phyloP scores from a whole-genome alignment of 2,888 invertebrate genomes.

The Epistrophe eligans region DNA sequence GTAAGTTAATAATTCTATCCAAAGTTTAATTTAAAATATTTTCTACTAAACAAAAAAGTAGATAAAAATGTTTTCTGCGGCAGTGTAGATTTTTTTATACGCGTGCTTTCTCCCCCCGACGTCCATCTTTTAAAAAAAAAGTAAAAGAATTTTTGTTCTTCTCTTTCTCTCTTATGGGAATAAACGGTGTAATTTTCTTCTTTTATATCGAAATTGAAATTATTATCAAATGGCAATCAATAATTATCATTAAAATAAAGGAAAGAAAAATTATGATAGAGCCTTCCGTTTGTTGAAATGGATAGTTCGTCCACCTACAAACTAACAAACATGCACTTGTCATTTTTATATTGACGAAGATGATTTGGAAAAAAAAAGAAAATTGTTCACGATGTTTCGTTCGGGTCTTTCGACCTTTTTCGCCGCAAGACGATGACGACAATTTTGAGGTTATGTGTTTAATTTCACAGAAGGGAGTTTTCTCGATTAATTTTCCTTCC shows the following conservation, averaged over 20 bases:
- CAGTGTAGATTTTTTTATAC: conserved; percentile 64
- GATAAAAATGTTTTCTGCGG: conserved; percentile 45
- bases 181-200: conserved; percentile 24
- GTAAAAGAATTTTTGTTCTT: conserved; percentile 20
- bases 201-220: conserved; percentile 37
- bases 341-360: neutral
- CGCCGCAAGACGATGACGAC: conserved; percentile 51
- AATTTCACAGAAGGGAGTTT: conserved; percentile 55
- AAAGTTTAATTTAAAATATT: conserved; percentile 37
- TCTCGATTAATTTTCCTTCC: conserved; percentile 42
- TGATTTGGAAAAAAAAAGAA: neutral
- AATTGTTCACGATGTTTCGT: conserved; percentile 15
- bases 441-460: conserved; percentile 65
- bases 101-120: conserved; percentile 78
- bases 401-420: conserved; percentile 8
- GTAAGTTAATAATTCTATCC: conserved; percentile 78
- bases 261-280: conserved; percentile 35
- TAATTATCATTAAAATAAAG: conserved; percentile 41
- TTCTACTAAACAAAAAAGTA: conserved; percentile 42
- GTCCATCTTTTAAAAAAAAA: conserved; percentile 76
- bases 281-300: conserved; percentile 16
- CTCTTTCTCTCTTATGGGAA: conserved; percentile 51
- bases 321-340: conserved; percentile 24
- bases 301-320: neutral
- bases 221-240: conserved; percentile 68